Conservation (phyloP, 64 coral and sea anemone genomes). For the Actinia equina region DNA sequence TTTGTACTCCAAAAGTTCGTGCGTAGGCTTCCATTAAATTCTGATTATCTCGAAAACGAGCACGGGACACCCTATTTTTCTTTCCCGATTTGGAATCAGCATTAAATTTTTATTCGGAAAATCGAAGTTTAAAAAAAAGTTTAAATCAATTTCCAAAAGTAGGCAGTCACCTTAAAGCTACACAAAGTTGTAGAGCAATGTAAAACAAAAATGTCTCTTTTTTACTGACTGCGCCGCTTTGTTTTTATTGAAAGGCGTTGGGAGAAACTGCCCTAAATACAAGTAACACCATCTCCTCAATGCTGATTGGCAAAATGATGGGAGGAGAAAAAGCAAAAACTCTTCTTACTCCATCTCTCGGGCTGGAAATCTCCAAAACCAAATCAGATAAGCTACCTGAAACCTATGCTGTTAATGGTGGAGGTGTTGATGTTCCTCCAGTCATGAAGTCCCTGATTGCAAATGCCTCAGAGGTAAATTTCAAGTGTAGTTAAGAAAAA, state of each 20-base stretch:
- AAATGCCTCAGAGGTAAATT: not conserved
- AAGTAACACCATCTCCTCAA: not conserved
- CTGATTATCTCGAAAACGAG: too few species aligned
- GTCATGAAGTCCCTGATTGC: not conserved
- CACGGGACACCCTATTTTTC: too few species aligned
- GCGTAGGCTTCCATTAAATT: too few species aligned
- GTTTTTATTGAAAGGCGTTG: not conserved
- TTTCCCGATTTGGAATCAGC: too few species aligned
- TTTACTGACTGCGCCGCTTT: not conserved
- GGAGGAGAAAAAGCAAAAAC: not conserved
- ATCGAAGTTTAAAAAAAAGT: too few species aligned
- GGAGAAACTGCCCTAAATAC: not conserved
- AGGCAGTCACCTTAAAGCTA: too few species aligned
- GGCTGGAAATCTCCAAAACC: not conserved
- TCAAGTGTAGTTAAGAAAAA: not conserved
- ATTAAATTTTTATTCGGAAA: too few species aligned
- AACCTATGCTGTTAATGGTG: not conserved
- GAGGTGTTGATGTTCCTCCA: constrained; percentile 12
- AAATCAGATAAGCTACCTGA: constrained; percentile 1
- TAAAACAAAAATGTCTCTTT: not conserved
- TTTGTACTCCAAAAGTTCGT: too few species aligned
- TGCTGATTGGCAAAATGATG: not conserved
- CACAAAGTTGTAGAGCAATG: not conserved
- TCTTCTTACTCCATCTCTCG: not conserved
- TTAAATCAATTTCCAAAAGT: too few species aligned